Base-by-base conservation (phyloP, 35 echinoderm and acorn worm species). In the Lytechinus pictus region DNA sequence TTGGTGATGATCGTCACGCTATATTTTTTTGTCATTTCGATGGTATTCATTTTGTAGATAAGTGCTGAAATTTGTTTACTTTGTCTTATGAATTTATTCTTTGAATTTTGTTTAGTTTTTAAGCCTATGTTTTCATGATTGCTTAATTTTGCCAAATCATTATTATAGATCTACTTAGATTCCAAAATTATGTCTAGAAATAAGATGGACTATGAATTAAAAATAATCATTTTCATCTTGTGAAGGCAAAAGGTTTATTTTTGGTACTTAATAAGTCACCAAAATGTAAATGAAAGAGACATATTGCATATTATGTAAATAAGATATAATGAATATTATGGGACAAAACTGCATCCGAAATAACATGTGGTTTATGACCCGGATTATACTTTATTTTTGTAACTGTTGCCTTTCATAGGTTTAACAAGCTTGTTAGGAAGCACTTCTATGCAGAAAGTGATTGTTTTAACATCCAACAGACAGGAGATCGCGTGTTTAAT, bases 21-120 rank as follows among this genome's bases (percentile, higher is more conserved):
- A n/a, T 79, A 79, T 79, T 79, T 24, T 44, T 79, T 79, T 79
- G 66, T 79, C 66, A 72, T 72, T 79, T 79, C 19, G 66, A 79
- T 79, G 66, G 66, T 79, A 79, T 79, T 79, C 66, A 79, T 79
- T 79, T 79, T 79, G 66, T 79, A 79, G 66, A 79, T 79, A 79
- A 79, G 16, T 79, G 66, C 66, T 79, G 66, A 79, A 79, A 24
- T 19, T 44, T 44, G 33, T 44, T 44, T 44, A 44, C 33, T 44
- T 44, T 44, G 33, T 44, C 66, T 79, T 24, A 24, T 79, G 66
- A 24, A 79, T 79, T n/a, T n/a, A n/a, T n/a, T 79, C 66, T 79
- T 79, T 79, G 66, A 79, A n/a, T n/a, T 79, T n/a, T 79, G 19
- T 79, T 79, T 71, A 21, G 11, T 58, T 58, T 60, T 10, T 12